Percentiles rank a stretch among this genome's conserved stretches.
Conservation (phyloP, 2,113 vertebrate genomes). For the Brevimyrus niger region DNA sequence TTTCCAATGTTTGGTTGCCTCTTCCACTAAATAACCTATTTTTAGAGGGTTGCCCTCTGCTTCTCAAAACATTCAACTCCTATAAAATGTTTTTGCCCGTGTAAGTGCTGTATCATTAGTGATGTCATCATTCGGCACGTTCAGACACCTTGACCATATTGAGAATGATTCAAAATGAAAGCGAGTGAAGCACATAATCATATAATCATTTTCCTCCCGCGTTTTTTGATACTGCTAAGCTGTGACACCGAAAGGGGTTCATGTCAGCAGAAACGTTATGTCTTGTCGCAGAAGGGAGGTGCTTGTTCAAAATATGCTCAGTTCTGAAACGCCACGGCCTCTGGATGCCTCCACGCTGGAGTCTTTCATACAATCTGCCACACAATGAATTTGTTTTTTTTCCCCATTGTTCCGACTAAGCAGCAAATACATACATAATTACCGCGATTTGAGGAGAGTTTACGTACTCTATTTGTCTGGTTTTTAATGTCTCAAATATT, state of each 20-base stretch:
- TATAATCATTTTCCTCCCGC: not conserved
- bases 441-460: not conserved
- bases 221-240: not conserved
- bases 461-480: not conserved
- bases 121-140: not conserved
- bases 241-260: not conserved
- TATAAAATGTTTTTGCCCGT: not conserved
- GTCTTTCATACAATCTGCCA: not conserved
- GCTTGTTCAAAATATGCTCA: constrained; percentile 10
- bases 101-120: not conserved
- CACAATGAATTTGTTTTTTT: not conserved
- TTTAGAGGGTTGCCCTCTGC: not conserved
- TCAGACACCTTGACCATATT: not conserved
- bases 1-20: not conserved
- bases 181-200: not conserved
- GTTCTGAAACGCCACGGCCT: not conserved
- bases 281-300: constrained; percentile 16
- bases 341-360: not conserved
- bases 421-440: not conserved
- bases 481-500: not conserved
- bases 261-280: constrained; percentile 28
- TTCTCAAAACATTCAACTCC: not conserved
- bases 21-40: not conserved
- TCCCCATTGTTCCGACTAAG: not conserved
- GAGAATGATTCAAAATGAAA: not conserved